Conservation (phyloP, 2,797 vertebrate species). For the Phoeniculus purpureus region DNA sequence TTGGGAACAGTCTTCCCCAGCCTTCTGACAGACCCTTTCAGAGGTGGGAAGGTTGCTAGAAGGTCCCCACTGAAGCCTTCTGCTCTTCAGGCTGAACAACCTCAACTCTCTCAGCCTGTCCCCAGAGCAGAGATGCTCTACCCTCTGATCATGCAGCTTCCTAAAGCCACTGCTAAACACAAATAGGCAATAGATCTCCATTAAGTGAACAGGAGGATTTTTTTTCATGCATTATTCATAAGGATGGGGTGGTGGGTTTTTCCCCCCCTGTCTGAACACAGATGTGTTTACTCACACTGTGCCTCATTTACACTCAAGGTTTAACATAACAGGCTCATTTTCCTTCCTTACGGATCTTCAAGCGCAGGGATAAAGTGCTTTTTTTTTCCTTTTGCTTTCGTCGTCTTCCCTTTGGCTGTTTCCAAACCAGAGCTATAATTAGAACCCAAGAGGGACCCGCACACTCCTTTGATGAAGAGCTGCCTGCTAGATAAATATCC, state of each 20-base stretch:
- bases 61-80: no score
- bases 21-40: no score
- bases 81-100: no score
- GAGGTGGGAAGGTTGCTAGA: no score
- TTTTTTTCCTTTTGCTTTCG: neutral
- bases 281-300: constrained; percentile 80
- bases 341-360: constrained; percentile 28
- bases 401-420: constrained; percentile 36
- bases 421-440: constrained; percentile 72
- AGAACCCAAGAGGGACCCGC: constrained; percentile 54
- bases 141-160: neutral
- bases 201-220: constrained; percentile 23
- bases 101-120: no score
- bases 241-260: neutral
- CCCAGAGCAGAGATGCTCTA: no score
- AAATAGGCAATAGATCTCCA: neutral
- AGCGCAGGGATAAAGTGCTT: neutral
- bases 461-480: constrained; percentile 70
- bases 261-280: constrained; percentile 51
- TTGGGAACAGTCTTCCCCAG: no score
- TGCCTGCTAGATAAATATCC: constrained; percentile 50
- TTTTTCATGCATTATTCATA: constrained; percentile 38
- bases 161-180: neutral
- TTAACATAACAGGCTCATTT: constrained; percentile 62
- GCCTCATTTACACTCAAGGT: constrained; percentile 72